Evolutionary conservation across 2,888 invertebrate genomes (phyloP).

Genomic region (Xestia sexstrigata): DNA sequence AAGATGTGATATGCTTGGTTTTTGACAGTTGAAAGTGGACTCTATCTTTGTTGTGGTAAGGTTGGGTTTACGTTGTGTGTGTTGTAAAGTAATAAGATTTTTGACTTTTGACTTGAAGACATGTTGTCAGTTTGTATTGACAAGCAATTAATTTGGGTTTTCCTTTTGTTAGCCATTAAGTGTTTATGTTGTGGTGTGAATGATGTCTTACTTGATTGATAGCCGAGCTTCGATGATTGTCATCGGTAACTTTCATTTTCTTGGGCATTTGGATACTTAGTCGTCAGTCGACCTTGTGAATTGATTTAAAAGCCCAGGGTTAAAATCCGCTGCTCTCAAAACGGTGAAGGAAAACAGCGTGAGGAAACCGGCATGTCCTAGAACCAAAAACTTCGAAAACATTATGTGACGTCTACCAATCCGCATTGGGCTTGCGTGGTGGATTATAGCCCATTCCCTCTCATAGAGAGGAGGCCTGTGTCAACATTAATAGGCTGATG

Average conservation of each 20-base stretch:
- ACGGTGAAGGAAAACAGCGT: too few relatives aligned
- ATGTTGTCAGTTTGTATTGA: constrained; percentile 71
- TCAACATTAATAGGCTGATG: too few relatives aligned
- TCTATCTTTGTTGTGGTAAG: neutral
- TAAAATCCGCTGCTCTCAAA: too few relatives aligned
- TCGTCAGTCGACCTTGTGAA: neutral
- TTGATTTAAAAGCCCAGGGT: too few relatives aligned
- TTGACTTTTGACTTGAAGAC: constrained; percentile 69
- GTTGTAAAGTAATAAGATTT: constrained; percentile 63
- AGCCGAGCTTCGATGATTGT: constrained; percentile 8
- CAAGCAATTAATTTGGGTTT: constrained; percentile 74
- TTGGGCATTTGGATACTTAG: neutral
- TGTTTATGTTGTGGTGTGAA: constrained; percentile 50
- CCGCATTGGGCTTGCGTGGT: too few relatives aligned
- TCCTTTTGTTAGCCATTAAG: constrained; percentile 56
- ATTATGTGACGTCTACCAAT: too few relatives aligned
- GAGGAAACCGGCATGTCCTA: too few relatives aligned
- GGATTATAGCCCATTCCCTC: too few relatives aligned
- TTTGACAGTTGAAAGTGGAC: constrained; percentile 31
- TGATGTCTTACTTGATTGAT: constrained; percentile 46
- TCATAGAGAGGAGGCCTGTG: too few relatives aligned
- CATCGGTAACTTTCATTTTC: constrained; percentile 24
- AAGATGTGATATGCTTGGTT: neutral
- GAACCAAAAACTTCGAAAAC: too few relatives aligned
- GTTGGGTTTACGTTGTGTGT: constrained; percentile 28